Evolutionary conservation across 2,888 invertebrate species (phyloP).

Genomic region (Drosophila pseudotalamancana): DNA sequence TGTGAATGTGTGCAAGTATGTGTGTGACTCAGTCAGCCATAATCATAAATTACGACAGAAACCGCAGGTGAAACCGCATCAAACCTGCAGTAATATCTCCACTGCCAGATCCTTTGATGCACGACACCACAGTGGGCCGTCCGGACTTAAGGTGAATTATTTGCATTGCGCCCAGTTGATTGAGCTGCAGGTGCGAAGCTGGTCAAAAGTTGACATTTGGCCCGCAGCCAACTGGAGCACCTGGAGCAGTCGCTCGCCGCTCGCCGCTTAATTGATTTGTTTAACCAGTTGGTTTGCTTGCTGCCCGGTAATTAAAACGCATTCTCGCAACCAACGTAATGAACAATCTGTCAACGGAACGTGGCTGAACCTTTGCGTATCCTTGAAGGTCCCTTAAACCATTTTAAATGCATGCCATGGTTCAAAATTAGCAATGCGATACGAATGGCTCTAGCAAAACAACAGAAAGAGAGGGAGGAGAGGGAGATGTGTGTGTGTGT

Average conservation of each 20-base stretch:
- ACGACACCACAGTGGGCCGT: constrained; percentile 25
- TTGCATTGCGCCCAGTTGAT: constrained; percentile 56
- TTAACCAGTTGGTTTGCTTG: neutral
- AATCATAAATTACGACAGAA: constrained; percentile 66
- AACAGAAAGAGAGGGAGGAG: too few species aligned
- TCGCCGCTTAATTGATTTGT: constrained; percentile 54
- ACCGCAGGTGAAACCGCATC: constrained; percentile 44
- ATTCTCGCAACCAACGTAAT: constrained; percentile 23
- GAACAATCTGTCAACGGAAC: constrained; percentile 23
- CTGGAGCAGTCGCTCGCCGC: neutral
- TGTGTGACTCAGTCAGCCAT: constrained; percentile 26
- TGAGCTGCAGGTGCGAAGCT: constrained; percentile 23
- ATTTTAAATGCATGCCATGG: constrained; percentile 57
- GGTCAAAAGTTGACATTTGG: constrained; percentile 50
- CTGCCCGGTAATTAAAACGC: constrained; percentile 53
- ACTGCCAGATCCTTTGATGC: constrained; percentile 52
- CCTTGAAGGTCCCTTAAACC: constrained; percentile 2
- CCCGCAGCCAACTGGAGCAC: constrained; percentile 37
- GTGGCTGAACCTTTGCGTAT: neutral
- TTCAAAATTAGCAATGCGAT: constrained; percentile 36
- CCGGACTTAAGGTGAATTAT: constrained; percentile 69
- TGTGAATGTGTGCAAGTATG: neutral
- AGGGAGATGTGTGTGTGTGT: too few species aligned
- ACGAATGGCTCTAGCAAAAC: neutral
- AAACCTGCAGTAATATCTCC: constrained; percentile 31